Evolutionary conservation across 2,888 invertebrate genomes (phyloP), one percentile per base, ranked within the genome.

Genomic region (Scaeva pyrastri): DNA sequence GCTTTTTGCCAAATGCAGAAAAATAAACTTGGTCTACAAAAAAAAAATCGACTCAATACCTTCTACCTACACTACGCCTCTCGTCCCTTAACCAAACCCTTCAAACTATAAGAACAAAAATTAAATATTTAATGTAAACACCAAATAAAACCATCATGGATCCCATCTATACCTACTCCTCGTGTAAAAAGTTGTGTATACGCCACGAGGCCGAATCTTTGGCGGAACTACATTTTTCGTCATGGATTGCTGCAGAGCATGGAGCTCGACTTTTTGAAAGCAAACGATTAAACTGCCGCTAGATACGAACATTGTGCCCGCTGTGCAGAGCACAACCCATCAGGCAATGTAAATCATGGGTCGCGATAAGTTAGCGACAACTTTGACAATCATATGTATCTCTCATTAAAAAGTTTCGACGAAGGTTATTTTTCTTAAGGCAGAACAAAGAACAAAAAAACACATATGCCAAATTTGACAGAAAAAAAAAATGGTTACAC

Each of bases 101-200:
- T 64, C 11, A 66, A 75, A 79, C 75, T 70, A 48, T 19, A 58
- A 43, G 72, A 80, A 78, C 72, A 74, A 66, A 86, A 82, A 82
- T 82, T 82, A 75, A 82, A 86, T 78, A 7, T 82, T 86, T 82
- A 78, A 86, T 78, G 78, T 74, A 82, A 86, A 82, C 86, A 82
- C 70, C 73, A 82, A 81, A 60, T 73, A 72, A 75, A 80, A 75
- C 39, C 12, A 39, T 55, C 19, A 48, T 36, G 62, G 19, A 36
- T 62, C 41, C 43, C 12, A 14, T 0, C 2, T 19, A n/a, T n/a
- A n/a, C n/a, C n/a, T n/a, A n/a, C n/a, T n/a, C n/a, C n/a, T n/a
- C n/a, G n/a, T n/a, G n/a, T n/a, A n/a, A n/a, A n/a, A n/a, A n/a
- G n/a, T n/a, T n/a, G n/a, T n/a, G n/a, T 50, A 62, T 83, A 48